Conservation (phyloP, 2,113 vertebrate species). For the Larimichthys crocea region DNA sequence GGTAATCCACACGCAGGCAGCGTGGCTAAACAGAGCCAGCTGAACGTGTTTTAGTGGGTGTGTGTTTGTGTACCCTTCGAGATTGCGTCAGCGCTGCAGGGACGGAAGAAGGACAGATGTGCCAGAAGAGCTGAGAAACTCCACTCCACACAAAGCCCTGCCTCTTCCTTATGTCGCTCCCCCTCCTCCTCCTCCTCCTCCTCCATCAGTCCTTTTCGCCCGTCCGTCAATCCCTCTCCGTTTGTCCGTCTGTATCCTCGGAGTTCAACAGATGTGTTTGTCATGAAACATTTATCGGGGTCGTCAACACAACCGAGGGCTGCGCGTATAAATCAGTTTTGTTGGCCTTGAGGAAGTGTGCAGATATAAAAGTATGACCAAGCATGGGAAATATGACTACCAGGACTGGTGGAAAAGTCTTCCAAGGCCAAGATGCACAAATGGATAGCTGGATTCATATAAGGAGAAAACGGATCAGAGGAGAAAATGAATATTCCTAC, state of each 20-base stretch:
- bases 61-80: conserved; percentile 32
- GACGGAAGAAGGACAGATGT: conserved; percentile 64
- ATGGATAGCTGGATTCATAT: background rate
- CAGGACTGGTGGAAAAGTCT: conserved; percentile 20
- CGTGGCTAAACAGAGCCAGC: conserved; percentile 57
- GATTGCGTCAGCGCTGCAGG: conserved; percentile 52
- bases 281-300: conserved; percentile 57
- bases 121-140: conserved; percentile 48
- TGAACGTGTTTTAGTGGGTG: conserved; percentile 11
- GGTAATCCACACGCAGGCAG: conserved; percentile 46
- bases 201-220: background rate
- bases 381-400: conserved; percentile 42
- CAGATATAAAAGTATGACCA: conserved; percentile 25
- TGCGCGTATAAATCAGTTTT: conserved; percentile 30
- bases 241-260: background rate
- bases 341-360: conserved; percentile 10
- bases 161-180: background rate
- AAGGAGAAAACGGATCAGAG: background rate
- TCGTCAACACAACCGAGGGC: conserved; percentile 12
- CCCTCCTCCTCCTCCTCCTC: background rate
- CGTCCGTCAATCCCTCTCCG: background rate
- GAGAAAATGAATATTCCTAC: background rate
- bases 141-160: background rate
- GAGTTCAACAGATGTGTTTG: conserved; percentile 62
- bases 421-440: conserved; percentile 13